Base-by-base conservation (phyloP, 1,140 invertebrate species). In the Pogonus chalceus region DNA sequence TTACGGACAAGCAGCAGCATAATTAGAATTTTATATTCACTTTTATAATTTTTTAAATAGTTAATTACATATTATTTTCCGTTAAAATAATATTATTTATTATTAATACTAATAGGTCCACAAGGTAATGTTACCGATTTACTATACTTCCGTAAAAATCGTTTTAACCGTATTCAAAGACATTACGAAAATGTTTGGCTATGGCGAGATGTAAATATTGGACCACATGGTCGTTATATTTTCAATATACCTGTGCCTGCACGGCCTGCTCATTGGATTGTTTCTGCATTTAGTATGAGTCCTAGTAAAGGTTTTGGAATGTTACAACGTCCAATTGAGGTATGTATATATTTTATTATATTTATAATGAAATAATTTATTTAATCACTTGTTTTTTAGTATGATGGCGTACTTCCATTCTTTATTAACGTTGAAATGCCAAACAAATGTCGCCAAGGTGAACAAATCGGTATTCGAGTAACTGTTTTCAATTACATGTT, bases 351-450 rank as follows among this genome's bases (percentile, higher is more conserved):
- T 31, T 31, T 14, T 31, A 31, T 31, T 31, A 7, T 7, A 31
- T 14, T 31, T 31, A 31, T 14, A 7, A 14, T 31, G 4, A 4
- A 31, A 7, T 31, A 31, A 7, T 4, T 31, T 14, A 7, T 31
- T 31, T 31, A 4, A 7, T 50, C 43, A 21, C 18, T 57, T 35
- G 37, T 56, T 61, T 62, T 63, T 10, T 66, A 83, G 71, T 92
- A 93, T 68, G 78, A 84, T 23, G 91, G 88, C 2, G 82, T 91
- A 0, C 73, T 92, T 18, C 91, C 91, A 21, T 96, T 98, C 77
- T 96, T 88, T 69, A 95, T 97, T 46, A 92, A 90, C 61, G 88
- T 97, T 10, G 94, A 98, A 70, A 92, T 95, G 77, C 93, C 95
- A 0, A 76, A 75, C 0, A 70, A 73, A 14, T 88, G 89, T 61